A percentile compares a stretch with the other conserved stretches of the same genome.
Evolutionary conservation across 2,797 vertebrate species (phyloP).

Genomic region (Rhinella marina): DNA sequence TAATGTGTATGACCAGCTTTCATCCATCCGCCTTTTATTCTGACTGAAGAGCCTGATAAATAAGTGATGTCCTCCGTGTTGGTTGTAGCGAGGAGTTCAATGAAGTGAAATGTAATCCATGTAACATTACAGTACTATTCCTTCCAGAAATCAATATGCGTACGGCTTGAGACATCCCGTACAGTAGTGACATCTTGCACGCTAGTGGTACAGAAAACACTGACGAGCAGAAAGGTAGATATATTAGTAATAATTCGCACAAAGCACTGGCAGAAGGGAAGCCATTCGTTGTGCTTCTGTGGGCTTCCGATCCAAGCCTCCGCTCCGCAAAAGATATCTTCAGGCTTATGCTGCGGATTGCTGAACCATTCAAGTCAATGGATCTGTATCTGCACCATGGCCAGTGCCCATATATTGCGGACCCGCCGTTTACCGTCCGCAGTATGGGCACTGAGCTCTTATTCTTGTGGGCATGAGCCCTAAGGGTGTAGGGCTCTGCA

Average conservation of each 20-base stretch:
- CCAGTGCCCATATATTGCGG: too few relatives aligned
- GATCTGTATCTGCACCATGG: too few relatives aligned
- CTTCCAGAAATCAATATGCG: neutral
- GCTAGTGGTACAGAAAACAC: neutral
- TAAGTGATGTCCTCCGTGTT: conserved; percentile 27
- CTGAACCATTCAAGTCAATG: too few relatives aligned
- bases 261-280: neutral
- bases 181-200: neutral
- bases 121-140: neutral
- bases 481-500: too few relatives aligned
- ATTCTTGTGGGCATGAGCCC: too few relatives aligned
- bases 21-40: neutral
- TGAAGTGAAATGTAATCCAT: conserved; percentile 30
- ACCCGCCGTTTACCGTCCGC: too few relatives aligned
- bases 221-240: neutral
- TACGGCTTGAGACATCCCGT: neutral
- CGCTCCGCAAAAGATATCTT: too few relatives aligned
- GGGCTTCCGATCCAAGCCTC: too few relatives aligned
- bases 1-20: neutral
- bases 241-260: neutral
- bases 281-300: too few relatives aligned
- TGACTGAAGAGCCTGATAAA: neutral
- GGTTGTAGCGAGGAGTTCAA: conserved; percentile 22
- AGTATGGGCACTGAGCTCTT: too few relatives aligned
- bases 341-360: too few relatives aligned